Evolutionary conservation across 2,113 vertebrate species (phyloP).

Genomic region (Forbesichthys agassizii): DNA sequence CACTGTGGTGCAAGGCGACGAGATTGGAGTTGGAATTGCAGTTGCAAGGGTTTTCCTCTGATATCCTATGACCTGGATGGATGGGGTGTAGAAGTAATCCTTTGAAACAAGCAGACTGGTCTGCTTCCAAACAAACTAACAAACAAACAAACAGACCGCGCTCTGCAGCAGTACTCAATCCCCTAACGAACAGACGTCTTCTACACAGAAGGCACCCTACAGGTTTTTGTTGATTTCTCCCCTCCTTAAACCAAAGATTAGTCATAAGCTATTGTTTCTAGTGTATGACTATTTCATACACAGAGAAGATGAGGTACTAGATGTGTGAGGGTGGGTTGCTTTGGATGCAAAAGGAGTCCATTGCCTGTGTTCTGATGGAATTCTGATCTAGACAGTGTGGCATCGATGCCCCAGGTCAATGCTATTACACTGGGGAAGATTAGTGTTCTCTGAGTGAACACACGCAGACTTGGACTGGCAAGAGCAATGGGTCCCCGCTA

Average conservation of each 20-base stretch:
- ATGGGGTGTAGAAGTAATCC: slow-evolving; percentile 22
- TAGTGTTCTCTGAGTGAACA: slow-evolving; percentile 55
- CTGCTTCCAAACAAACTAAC: slow-evolving; percentile 7
- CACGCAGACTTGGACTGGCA: slow-evolving; percentile 58
- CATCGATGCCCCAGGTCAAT: slow-evolving; percentile 72
- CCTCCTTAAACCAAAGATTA: slow-evolving; percentile 16
- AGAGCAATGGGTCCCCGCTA: slow-evolving; percentile 21
- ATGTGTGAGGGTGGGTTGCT: not conserved
- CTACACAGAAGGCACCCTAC: slow-evolving; percentile 22
- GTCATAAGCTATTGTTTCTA: too few species aligned
- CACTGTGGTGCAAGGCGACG: slow-evolving; percentile 16
- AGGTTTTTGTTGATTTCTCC: not conserved
- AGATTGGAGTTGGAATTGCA: slow-evolving; percentile 53
- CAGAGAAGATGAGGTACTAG: slow-evolving; percentile 5
- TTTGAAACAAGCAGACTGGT: not conserved
- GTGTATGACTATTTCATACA: slow-evolving; percentile 24
- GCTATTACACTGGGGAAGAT: slow-evolving; percentile 59
- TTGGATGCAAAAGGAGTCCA: too few species aligned
- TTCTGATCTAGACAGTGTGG: slow-evolving; percentile 43
- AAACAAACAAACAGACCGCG: not conserved
- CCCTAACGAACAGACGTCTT: slow-evolving; percentile 28
- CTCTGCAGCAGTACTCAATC: slow-evolving; percentile 11
- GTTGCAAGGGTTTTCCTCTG: slow-evolving; percentile 35
- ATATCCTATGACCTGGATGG: slow-evolving; percentile 40
- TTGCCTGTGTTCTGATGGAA: slow-evolving; percentile 45